Evolutionary conservation across 2,113 vertebrate genomes (phyloP), one percentile per base, ranked within the genome.

Genomic region (Scomber colias): DNA sequence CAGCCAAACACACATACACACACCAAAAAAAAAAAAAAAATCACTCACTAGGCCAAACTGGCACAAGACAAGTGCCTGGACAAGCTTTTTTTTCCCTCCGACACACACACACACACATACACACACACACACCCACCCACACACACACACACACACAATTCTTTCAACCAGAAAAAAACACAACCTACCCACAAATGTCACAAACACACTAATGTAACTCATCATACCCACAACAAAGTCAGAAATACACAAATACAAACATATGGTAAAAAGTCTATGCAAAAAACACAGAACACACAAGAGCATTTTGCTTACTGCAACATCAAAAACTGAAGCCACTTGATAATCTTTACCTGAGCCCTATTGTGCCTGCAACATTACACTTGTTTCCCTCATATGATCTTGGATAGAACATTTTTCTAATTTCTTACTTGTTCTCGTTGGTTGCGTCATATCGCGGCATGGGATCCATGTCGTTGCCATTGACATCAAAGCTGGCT

Each of bases 371-470:
- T 0, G 17, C 30, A 9, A 51, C 73, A 56, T 57, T 2, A 7
- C 4, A 48, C 66, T 46, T 61, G 15, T 53, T 30, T 56, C 54
- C n/a, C 31, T 40, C 19, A 40, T 11, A 55, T 19, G 51, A 21
- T 61, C 40, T 24, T 13, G 11, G 3, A 30, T 46, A 6, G 10
- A 40, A 40, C 35, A 27, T 48, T 21, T 31, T 24, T 62, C 35
- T 49, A 64, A 53, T 57, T 40, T 77, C 97, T 97, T 97, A 99
- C 98, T 99, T 99, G 97, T 99, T 99, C 89, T 99, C 98, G 0
- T 99, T 99, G 94, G 96, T 99, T 85, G 97, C 97, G 61, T 99
- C 98, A 0, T 99, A 99, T 73, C 98, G 97, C 85, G 98, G 98
- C 98, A 99, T 99, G 44, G 98, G 98, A 79, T 99, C 98, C 94